Base-by-base conservation (phyloP, 2,113 vertebrate genomes). In the Apodemus sylvaticus region DNA sequence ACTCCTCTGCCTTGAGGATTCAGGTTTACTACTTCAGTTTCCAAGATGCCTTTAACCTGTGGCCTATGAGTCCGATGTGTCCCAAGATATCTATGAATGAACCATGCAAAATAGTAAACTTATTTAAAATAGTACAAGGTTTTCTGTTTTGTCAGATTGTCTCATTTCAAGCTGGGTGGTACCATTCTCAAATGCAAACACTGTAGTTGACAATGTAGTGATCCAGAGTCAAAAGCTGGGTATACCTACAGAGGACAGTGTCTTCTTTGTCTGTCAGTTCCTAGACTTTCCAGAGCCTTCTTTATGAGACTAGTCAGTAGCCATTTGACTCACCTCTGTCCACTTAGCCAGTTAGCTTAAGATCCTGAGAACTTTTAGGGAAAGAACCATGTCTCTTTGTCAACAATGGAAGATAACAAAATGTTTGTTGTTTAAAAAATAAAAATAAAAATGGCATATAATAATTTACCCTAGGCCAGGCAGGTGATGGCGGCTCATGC, bases 221-320 rank as follows among this genome's bases (percentile, higher is more conserved):
- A 22, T 31, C 4, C 20, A n/a, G 13, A n/a, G 20, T 7, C 83
- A 39, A 53, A 53, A 5, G 66, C 24, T n/a, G 7, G 34, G 34
- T 45, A 14, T 6, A 36, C 45, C 45, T 55, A 17, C 9, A 4
- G 36, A 13, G 26, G 73, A 19, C 9, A 11, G 29, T 0, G 17
- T 3, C 4, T 16, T 12, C 53, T 3, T 24, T 13, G n/a, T 4
- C 5, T 55, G 20, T 88, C 24, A 2, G 20, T 19, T 36, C 10
- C 26, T 36, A 12, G 74, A 34, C 17, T 77, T 60, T 16, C 66
- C 34, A 89, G 74, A 53, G 62, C 39, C 2, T 20, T 2, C 2
- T 10, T 8, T 5, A 0, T 45, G 13, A 78, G 17, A 68, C 2
- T 2, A 12, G 11, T 31, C 8, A 8, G 22, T 36, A 2, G 0